phyloP scores from a whole-genome alignment of 2,888 invertebrate genomes.

The Drosophila imparisetae region DNA sequence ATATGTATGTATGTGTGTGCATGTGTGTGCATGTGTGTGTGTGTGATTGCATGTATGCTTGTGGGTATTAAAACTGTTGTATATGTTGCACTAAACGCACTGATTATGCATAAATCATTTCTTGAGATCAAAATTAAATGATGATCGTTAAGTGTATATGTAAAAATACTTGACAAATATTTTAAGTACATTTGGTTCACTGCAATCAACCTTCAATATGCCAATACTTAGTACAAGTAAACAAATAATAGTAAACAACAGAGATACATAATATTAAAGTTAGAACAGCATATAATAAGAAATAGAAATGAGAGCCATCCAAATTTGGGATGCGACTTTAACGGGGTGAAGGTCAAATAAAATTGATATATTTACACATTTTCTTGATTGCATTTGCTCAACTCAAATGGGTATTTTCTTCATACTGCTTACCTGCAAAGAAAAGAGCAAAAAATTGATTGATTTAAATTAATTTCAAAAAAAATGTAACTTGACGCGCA shows the following conservation, averaged over 20 bases:
- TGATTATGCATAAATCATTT: background rate
- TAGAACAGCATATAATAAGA: background rate
- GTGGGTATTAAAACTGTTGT: background rate
- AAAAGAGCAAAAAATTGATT: conserved; percentile 31
- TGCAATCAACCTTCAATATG: background rate
- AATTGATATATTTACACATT: background rate
- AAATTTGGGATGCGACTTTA: background rate
- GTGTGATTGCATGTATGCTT: background rate
- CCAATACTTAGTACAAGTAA: background rate
- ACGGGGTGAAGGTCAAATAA: background rate
- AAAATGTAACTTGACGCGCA: conserved; percentile 7
- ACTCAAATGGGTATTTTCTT: conserved; percentile 28
- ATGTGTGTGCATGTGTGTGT: background rate
- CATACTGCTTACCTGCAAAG: conserved; percentile 45
- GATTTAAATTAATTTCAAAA: conserved; percentile 37
- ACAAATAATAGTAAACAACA: background rate
- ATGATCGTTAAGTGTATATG: background rate
- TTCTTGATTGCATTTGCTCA: conserved; percentile 20
- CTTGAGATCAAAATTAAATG: background rate
- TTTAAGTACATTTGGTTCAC: background rate
- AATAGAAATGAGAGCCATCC: background rate
- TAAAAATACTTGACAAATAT: background rate
- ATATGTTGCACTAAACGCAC: conserved; percentile 4
- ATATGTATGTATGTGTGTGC: background rate
- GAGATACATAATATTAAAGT: background rate